Percentiles rank a stretch among this genome's conserved stretches.
These are phyloP conservation scores for Listrodromus nycthemerus DNA, from an alignment of 2,888 invertebrate genomes.

Conservation along the genomic window DNA sequence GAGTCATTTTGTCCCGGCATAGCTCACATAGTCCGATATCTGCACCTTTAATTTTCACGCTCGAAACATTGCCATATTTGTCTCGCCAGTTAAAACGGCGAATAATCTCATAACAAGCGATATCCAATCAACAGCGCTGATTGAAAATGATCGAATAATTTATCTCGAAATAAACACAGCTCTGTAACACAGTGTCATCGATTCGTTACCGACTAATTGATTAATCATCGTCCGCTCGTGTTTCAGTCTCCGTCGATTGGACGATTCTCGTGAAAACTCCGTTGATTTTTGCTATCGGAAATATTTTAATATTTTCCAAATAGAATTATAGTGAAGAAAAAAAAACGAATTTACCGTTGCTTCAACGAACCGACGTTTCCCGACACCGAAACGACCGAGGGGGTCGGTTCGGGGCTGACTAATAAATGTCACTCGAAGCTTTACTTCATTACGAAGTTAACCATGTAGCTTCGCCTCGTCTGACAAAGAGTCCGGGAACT, in stretches of 20 bases:
- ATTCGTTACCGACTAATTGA: background rate
- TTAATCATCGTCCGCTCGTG: background rate
- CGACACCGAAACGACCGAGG: background rate
- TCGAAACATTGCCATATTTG: background rate
- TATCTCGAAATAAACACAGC: background rate
- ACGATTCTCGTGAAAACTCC: background rate
- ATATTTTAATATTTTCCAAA: background rate
- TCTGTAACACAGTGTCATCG: background rate
- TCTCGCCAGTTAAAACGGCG: background rate
- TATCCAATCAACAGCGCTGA: background rate
- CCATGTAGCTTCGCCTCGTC: background rate
- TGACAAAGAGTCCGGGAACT: background rate
- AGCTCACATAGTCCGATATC: background rate
- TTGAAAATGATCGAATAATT: background rate
- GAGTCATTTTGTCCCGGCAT: background rate
- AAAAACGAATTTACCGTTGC: background rate
- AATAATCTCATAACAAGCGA: background rate
- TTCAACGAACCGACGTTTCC: background rate
- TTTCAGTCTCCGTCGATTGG: background rate
- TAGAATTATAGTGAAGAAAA: background rate
- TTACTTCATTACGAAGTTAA: background rate
- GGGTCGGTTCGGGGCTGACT: background rate
- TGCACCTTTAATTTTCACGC: background rate
- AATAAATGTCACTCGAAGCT: background rate
- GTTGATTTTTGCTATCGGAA: background rate